Conservation (phyloP, 2,888 invertebrate species). For the Campoplex nolae region DNA sequence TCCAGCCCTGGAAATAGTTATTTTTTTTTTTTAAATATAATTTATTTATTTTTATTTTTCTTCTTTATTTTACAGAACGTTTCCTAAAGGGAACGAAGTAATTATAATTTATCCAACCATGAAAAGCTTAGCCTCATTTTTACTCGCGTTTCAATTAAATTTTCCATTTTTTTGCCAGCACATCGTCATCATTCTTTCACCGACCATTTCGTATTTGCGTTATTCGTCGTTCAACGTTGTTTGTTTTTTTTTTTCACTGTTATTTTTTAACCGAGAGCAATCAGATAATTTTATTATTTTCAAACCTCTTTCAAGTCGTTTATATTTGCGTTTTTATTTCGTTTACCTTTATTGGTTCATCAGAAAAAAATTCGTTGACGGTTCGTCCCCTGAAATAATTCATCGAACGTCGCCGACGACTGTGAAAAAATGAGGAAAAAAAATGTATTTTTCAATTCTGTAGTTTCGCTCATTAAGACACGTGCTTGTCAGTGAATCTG, state of each 20-base stretch:
- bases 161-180: background rate
- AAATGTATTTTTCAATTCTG: conserved; percentile 42
- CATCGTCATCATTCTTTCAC: background rate
- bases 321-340: background rate
- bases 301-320: background rate
- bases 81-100: conserved; percentile 70
- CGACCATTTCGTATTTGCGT: background rate
- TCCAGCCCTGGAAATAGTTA: conserved; percentile 9
- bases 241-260: background rate
- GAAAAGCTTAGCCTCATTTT: conserved; percentile 44
- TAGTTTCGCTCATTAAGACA: conserved; percentile 69
- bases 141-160: background rate
- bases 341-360: background rate
- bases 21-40: conserved; percentile 41
- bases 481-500: conserved; percentile 64
- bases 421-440: background rate
- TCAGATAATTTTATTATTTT: too few species aligned
- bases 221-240: background rate
- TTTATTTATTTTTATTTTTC: background rate
- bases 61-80: conserved; percentile 23
- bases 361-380: background rate
- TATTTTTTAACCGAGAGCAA: background rate
- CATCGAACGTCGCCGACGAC: background rate
- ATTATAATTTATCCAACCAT: conserved; percentile 75
- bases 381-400: background rate